Evolutionary conservation across 2,797 vertebrate genomes (phyloP).

Genomic region (Eremophila alpestris): DNA sequence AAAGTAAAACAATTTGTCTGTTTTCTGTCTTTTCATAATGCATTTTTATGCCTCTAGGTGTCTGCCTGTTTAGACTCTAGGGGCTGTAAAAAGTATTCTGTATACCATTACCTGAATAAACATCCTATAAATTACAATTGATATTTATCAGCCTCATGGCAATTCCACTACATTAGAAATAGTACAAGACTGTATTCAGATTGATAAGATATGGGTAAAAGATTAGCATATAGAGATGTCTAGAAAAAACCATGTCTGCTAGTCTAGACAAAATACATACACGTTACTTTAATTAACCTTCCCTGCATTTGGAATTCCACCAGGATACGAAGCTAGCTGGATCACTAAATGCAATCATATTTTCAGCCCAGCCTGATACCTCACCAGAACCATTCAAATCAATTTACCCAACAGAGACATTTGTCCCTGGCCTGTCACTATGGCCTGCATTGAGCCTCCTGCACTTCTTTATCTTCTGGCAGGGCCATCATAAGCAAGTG

Average conservation of each 20-base stretch:
- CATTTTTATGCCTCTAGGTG: slow-evolving; percentile 61
- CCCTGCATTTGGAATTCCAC: slow-evolving; percentile 66
- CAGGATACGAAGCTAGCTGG: slow-evolving; percentile 61
- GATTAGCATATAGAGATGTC: slow-evolving; percentile 11
- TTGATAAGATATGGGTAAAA: slow-evolving; percentile 47
- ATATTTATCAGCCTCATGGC: slow-evolving; percentile 53
- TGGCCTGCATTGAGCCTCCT: slow-evolving; percentile 73
- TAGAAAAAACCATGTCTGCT: background rate
- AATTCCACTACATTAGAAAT: slow-evolving; percentile 51
- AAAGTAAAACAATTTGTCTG: slow-evolving; percentile 65
- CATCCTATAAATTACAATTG: slow-evolving; percentile 66
- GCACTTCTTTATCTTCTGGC: slow-evolving; percentile 86
- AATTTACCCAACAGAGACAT: slow-evolving; percentile 81
- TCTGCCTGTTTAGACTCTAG: slow-evolving; percentile 50
- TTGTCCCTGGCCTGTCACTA: slow-evolving; percentile 82
- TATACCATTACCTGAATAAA: slow-evolving; percentile 69
- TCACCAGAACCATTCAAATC: slow-evolving; percentile 80
- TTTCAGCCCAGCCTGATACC: slow-evolving; percentile 78
- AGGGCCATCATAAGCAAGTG: slow-evolving; percentile 80
- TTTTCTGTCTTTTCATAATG: slow-evolving; percentile 66
- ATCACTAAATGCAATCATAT: slow-evolving; percentile 80
- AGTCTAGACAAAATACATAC: slow-evolving; percentile 34
- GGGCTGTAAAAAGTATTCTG: slow-evolving; percentile 58
- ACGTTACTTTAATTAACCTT: slow-evolving; percentile 71
- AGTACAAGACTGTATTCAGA: slow-evolving; percentile 42